A percentile compares a stretch with the other conserved stretches of the same genome.
These are phyloP conservation scores for Chironomus tepperi DNA, from an alignment of 1,140 invertebrate species.

Conservation along the genomic window DNA sequence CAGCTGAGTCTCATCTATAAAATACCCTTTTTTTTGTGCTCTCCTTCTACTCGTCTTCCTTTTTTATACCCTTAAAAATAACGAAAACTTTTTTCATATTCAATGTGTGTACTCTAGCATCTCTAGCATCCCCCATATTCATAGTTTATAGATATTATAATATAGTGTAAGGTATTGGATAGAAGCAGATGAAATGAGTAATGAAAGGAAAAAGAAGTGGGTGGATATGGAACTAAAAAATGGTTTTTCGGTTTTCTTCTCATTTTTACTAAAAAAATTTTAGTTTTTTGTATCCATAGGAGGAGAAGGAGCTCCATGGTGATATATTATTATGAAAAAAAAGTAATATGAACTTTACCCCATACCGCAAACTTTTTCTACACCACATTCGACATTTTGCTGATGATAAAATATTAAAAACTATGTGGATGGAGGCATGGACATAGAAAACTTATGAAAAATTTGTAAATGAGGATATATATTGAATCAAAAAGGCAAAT, in stretches of 20 bases:
- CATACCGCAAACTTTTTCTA: neutral
- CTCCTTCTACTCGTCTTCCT: neutral
- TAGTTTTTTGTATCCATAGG: too few relatives aligned
- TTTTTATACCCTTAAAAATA: neutral
- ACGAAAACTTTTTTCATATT: neutral
- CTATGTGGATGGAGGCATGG: neutral
- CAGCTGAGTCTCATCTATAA: constrained; percentile 9
- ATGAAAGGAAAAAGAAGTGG: constrained; percentile 7
- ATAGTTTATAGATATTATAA: constrained; percentile 11
- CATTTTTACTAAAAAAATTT: neutral
- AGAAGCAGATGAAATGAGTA: neutral
- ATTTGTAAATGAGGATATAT: too few relatives aligned
- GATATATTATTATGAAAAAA: constrained; percentile 9
- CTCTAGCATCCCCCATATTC: neutral
- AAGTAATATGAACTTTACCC: neutral
- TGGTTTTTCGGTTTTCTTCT: neutral
- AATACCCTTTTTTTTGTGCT: neutral
- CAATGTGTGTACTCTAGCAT: neutral
- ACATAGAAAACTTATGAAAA: too few relatives aligned
- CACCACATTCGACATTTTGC: neutral
- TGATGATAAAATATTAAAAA: neutral
- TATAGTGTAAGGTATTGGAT: neutral
- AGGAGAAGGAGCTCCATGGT: neutral
- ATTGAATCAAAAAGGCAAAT: too few relatives aligned
- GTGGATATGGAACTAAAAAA: neutral